Conservation (phyloP, 2,797 vertebrate species). For the Ceryle rudis region DNA sequence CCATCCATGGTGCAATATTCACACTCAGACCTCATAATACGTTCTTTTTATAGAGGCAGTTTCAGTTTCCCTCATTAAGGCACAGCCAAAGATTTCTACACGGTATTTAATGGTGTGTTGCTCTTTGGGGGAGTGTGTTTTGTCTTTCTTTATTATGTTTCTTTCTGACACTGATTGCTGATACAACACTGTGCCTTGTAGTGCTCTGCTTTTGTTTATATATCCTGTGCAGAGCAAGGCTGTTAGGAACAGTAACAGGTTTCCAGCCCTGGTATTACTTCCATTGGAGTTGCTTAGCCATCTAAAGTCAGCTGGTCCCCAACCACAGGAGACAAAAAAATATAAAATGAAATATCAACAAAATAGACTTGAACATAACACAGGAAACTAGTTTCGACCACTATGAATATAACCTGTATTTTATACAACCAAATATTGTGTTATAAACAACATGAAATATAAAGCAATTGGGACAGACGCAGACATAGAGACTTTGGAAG, state of each 20-base stretch:
- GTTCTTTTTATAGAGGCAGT: neutral
- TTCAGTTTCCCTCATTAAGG: neutral
- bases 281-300: neutral
- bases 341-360: neutral
- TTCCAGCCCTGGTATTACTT: conserved; percentile 2
- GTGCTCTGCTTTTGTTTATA: neutral
- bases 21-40: neutral
- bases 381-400: neutral
- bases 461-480: neutral
- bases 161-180: neutral
- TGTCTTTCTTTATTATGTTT: neutral
- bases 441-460: neutral
- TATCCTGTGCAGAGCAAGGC: neutral
- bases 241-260: neutral
- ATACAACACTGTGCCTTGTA: neutral
- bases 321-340: neutral
- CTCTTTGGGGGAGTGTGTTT: neutral
- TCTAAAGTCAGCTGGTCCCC: neutral
- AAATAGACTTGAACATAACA: neutral
- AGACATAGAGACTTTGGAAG: neutral
- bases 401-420: neutral
- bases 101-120: neutral
- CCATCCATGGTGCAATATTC: neutral
- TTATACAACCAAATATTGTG: neutral
- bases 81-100: neutral